phyloP scores from a whole-genome alignment of 2,888 invertebrate genomes.

The Drosophila mimica region DNA sequence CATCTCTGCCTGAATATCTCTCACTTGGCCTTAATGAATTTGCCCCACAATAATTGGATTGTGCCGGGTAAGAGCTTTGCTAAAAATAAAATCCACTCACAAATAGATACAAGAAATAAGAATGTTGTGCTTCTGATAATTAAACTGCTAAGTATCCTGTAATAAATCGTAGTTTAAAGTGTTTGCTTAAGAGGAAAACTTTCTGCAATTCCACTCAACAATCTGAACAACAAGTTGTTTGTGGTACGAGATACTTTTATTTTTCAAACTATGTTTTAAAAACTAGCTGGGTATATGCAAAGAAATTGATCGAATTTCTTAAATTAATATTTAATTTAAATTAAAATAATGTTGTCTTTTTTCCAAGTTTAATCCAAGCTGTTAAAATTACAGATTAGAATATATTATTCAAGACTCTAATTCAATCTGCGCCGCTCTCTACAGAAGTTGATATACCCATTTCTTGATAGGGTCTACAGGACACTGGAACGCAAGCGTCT shows the following conservation, averaged over 20 bases:
- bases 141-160: conserved; percentile 19
- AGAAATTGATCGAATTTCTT: background rate
- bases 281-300: background rate
- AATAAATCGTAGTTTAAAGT: background rate
- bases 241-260: background rate
- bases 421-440: background rate
- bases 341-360: too few relatives aligned
- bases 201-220: background rate
- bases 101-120: conserved; percentile 54
- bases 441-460: background rate
- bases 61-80: conserved; percentile 46
- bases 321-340: background rate
- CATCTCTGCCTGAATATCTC: conserved; percentile 8
- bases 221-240: background rate
- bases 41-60: conserved; percentile 71
- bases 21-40: conserved; percentile 68
- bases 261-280: background rate
- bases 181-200: background rate
- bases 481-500: conserved; percentile 21
- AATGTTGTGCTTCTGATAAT: background rate
- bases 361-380: background rate
- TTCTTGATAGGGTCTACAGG: conserved; percentile 15
- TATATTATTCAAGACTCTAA: background rate
- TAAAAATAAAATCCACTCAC: conserved; percentile 46
- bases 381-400: background rate